Percentiles rank a stretch among this genome's conserved stretches.
These are phyloP conservation scores for Caenorhabditis drosophilae DNA, from an alignment of 2,888 invertebrate genomes.

Conservation along the genomic window DNA sequence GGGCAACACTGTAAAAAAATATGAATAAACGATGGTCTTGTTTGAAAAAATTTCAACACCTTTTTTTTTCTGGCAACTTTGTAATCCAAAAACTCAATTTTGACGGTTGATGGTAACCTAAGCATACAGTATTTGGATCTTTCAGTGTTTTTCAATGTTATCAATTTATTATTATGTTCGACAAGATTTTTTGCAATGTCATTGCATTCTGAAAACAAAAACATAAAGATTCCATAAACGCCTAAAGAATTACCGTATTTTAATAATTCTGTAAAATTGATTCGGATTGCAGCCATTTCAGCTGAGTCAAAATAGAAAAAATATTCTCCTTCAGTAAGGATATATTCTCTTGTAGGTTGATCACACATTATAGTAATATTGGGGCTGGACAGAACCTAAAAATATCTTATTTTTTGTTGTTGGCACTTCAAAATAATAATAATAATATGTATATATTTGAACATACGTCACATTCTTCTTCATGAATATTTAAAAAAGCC, in stretches of 20 bases:
- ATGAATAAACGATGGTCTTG: too few species aligned
- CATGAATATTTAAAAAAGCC: slow-evolving; percentile 7
- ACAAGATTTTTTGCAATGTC: not conserved
- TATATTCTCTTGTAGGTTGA: slow-evolving; percentile 13
- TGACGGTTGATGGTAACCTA: slow-evolving; percentile 14
- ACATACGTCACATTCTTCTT: slow-evolving; percentile 27
- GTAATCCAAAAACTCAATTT: slow-evolving; percentile 14
- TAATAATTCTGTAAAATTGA: too few species aligned
- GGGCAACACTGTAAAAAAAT: too few species aligned
- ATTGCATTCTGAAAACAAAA: slow-evolving; percentile 5
- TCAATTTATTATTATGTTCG: not conserved
- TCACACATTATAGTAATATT: slow-evolving; percentile 16
- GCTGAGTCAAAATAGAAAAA: too few species aligned
- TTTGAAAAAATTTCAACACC: too few species aligned
- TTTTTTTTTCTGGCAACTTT: too few species aligned
- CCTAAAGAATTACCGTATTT: too few species aligned
- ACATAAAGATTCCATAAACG: too few species aligned
- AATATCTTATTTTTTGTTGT: not conserved
- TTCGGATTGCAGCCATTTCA: too few species aligned
- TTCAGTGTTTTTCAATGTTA: not conserved
- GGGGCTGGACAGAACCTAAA: slow-evolving; percentile 18
- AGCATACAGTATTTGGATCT: slow-evolving; percentile 5
- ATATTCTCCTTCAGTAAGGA: too few species aligned
- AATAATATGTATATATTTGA: not conserved
- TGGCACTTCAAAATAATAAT: too few species aligned